Conservation (phyloP, 2,888 invertebrate species). For the Hermaeophaga mercurialis region DNA sequence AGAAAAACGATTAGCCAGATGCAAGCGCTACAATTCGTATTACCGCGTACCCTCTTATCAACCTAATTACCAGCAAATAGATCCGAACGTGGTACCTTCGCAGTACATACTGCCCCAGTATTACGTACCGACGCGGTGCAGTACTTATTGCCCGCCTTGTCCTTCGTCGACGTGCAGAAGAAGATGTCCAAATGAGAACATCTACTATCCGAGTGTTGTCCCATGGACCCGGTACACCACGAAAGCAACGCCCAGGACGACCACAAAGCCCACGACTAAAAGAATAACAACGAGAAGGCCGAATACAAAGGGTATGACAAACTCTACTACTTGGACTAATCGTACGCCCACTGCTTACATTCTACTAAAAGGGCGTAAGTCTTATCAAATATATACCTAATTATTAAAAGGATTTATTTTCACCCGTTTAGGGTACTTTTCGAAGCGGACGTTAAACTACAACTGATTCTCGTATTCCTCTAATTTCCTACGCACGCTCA, state of each 20-base stretch:
- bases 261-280: neutral
- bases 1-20: conserved; percentile 4
- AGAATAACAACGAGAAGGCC: conserved; percentile 12
- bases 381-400: too few species aligned
- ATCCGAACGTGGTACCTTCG: conserved; percentile 28
- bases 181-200: conserved; percentile 33
- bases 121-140: conserved; percentile 32
- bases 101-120: conserved; percentile 29
- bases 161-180: conserved; percentile 41
- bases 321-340: neutral
- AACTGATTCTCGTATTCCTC: too few species aligned
- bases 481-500: too few species aligned
- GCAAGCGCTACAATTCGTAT: conserved; percentile 7
- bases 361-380: conserved; percentile 1
- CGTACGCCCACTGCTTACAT: neutral
- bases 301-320: neutral
- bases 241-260: neutral
- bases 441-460: too few species aligned
- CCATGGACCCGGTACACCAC: neutral
- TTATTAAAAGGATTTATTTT: too few species aligned
- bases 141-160: conserved; percentile 40
- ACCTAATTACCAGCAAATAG: neutral
- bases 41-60: neutral
- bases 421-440: too few species aligned
- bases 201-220: conserved; percentile 2